phyloP scores from a whole-genome alignment of 2,113 vertebrate genomes.

The Ciconia maguari region DNA sequence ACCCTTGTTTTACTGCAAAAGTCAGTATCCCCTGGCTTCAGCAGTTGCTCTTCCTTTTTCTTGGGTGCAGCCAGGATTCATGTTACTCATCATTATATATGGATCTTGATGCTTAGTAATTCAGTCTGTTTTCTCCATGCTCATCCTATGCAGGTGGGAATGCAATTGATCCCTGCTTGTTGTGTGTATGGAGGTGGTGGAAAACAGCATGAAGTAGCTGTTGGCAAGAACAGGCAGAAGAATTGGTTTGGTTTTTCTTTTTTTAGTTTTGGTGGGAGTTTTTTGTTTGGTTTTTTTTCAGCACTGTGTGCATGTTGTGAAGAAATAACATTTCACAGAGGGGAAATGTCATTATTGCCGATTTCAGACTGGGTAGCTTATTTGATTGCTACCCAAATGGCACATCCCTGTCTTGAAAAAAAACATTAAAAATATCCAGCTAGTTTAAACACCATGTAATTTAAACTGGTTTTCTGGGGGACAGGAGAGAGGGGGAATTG shows the following conservation, averaged over 20 bases:
- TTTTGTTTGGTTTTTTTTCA: not conserved
- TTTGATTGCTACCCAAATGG: not conserved
- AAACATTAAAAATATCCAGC: not conserved
- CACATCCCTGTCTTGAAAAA: not conserved
- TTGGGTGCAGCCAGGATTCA: not conserved
- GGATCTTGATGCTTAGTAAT: not conserved
- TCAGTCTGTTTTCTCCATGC: not conserved
- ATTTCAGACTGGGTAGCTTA: not conserved
- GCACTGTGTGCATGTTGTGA: not conserved
- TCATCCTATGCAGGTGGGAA: not conserved
- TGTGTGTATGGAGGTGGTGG: not conserved
- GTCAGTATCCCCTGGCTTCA: not conserved
- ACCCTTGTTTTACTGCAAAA: not conserved
- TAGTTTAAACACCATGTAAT: not conserved
- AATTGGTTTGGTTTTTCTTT: not conserved
- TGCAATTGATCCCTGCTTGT: not conserved
- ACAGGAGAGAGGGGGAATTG: not conserved
- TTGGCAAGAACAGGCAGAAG: not conserved
- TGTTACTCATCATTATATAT: not conserved
- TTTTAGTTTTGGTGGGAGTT: not conserved
- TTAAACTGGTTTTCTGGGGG: not conserved
- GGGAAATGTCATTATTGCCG: not conserved
- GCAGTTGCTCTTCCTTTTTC: not conserved
- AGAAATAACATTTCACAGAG: not conserved
- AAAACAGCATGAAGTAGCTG: not conserved